Evolutionary conservation across 2,797 vertebrate genomes (phyloP), one percentile per base, ranked within the genome.

Genomic region (Rhynchotus rufescens): DNA sequence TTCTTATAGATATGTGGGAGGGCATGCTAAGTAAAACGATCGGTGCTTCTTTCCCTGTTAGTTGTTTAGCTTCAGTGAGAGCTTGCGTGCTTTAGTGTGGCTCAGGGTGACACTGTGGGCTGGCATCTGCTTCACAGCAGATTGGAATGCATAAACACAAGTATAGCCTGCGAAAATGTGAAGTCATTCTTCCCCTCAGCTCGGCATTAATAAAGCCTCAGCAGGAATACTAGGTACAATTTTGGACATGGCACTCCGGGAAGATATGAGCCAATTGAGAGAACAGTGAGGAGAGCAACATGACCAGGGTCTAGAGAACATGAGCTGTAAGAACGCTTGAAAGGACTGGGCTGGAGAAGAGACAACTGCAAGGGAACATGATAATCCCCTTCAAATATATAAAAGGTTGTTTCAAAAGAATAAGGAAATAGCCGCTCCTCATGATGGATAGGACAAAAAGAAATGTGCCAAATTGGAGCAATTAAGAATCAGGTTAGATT

Each of bases 401-500:
- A 74, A 95, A 96, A 92, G 62, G 26, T 42, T 78, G 45, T 69
- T 93, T 92, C 81, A 83, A 72, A 94, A 96, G 90, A 85, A 73
- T 69, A 90, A 90, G 80, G 76, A 95, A 93, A 94, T 91, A 93
- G 87, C 62, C 73, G 80, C 28, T 75, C 90, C 88, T 90, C 82
- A 26, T 85, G 88, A 93, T 69, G 54, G 84, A 92, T 30, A 92
- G 76, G 86, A 90, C 69, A 92, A 92, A 92, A 89, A 80, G 84
- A 89, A 80, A 85, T 78, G 66, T 87, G 51, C 51, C 83, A 89
- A 94, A 93, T 36, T 85, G 69, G 62, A 95, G 80, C 82, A 95
- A 92, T 95, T 95, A 95, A 95, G 82, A 94, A 85, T 89, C 82
- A 80, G 73, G 23, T 26, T 68, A 80, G 86, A 75, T 92, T 80